Percentiles rank a stretch among this genome's conserved stretches.
Evolutionary conservation across 2,888 invertebrate species (phyloP).

Genomic region (Troglohyphantes excavatus): DNA sequence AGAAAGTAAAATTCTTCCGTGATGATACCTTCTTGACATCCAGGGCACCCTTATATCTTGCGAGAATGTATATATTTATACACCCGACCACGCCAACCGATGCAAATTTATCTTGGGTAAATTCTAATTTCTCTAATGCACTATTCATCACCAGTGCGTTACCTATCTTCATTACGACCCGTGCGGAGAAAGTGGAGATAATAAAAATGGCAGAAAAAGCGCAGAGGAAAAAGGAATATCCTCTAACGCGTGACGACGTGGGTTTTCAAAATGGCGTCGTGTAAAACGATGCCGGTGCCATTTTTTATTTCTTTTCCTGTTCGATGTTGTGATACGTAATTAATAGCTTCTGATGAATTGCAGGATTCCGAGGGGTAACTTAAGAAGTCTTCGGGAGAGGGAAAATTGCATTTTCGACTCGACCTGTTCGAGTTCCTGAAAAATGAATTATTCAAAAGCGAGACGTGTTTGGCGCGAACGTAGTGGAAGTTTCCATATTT

Average conservation of each 20-base stretch:
- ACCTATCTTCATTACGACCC: slow-evolving; percentile 48
- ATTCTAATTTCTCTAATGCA: slow-evolving; percentile 64
- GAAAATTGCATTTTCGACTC: slow-evolving; percentile 48
- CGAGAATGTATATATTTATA: slow-evolving; percentile 16
- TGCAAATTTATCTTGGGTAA: slow-evolving; percentile 44
- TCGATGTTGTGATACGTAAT: slow-evolving; percentile 54
- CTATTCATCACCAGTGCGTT: slow-evolving; percentile 52
- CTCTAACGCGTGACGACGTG: slow-evolving; percentile 30
- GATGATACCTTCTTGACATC: slow-evolving; percentile 41
- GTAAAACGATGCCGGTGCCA: slow-evolving; percentile 1
- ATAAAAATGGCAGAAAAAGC: neutral
- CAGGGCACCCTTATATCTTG: neutral
- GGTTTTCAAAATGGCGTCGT: slow-evolving; percentile 33
- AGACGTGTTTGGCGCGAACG: slow-evolving; percentile 14
- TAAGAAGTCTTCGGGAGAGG: slow-evolving; percentile 29
- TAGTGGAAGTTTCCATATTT: neutral
- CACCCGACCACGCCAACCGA: neutral
- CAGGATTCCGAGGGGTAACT: slow-evolving; percentile 24
- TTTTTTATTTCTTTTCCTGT: slow-evolving; percentile 8
- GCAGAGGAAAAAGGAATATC: neutral
- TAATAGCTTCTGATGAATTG: slow-evolving; percentile 56
- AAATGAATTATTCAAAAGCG: slow-evolving; percentile 44
- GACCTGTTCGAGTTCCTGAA: neutral
- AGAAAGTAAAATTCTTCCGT: neutral
- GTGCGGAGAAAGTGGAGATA: neutral